phyloP scores from a whole-genome alignment of 1,140 invertebrate genomes.

The Telenomus remus region DNA sequence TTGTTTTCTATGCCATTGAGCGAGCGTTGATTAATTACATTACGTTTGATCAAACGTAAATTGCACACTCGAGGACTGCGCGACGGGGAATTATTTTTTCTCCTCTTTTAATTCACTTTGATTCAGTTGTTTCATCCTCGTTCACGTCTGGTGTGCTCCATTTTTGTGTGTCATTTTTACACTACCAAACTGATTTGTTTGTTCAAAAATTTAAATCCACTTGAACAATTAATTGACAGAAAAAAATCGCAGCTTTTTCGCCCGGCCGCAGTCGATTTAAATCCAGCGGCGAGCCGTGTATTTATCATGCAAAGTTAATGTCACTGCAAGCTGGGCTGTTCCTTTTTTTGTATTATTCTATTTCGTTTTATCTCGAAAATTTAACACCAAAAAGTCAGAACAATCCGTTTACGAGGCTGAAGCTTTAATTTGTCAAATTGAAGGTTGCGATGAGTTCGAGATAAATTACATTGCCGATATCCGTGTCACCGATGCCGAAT shows the following conservation, averaged over 20 bases:
- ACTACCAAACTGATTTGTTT: too few species aligned
- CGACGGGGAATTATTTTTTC: too few species aligned
- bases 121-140: background rate
- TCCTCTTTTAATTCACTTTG: slow-evolving; percentile 36
- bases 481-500: slow-evolving; percentile 22
- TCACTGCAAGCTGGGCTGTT: too few species aligned
- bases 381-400: background rate
- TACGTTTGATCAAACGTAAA: slow-evolving; percentile 39
- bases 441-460: slow-evolving; percentile 19
- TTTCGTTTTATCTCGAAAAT: slow-evolving; percentile 7
- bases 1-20: slow-evolving; percentile 34
- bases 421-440: slow-evolving; percentile 39
- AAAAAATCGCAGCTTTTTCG: too few species aligned
- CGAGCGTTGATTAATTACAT: slow-evolving; percentile 37
- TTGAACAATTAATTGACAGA: too few species aligned
- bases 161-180: too few species aligned
- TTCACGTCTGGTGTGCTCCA: too few species aligned
- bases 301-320: too few species aligned
- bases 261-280: too few species aligned
- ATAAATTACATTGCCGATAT: slow-evolving; percentile 25
- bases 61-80: slow-evolving; percentile 20
- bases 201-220: too few species aligned
- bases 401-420: slow-evolving; percentile 12
- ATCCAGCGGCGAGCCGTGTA: too few species aligned
- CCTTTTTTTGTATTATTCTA: too few species aligned